These are phyloP conservation scores for Drosophila nr. fundita DNA, from an alignment of 2,888 invertebrate genomes.

Conservation along the genomic window DNA sequence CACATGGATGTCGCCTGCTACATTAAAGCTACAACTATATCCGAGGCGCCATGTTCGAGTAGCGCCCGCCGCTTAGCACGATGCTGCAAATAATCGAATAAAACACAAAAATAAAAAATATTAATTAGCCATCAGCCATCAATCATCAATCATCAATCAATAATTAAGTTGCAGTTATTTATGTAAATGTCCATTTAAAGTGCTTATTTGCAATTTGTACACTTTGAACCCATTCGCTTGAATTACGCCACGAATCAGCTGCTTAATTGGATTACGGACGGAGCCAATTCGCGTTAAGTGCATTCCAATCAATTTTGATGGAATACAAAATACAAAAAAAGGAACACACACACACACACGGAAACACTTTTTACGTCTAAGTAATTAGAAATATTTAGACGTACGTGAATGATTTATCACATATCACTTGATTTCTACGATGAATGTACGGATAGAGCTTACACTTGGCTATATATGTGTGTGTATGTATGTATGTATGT, in stretches of 20 bases:
- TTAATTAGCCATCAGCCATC: conserved; percentile 6
- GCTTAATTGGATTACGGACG: conserved; percentile 67
- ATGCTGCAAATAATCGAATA: conserved; percentile 76
- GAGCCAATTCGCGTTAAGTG: conserved; percentile 36
- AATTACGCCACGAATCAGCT: conserved; percentile 6
- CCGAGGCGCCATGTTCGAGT: conserved; percentile 85
- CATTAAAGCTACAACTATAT: conserved; percentile 85
- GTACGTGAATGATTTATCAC: not conserved
- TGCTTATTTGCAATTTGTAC: not conserved
- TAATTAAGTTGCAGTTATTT: not conserved
- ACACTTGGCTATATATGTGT: not conserved
- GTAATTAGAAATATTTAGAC: not conserved
- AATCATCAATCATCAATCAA: not conserved
- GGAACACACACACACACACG: not conserved
- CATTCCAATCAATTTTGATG: conserved; percentile 58
- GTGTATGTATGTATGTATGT: not conserved
- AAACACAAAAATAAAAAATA: not conserved
- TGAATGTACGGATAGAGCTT: not conserved
- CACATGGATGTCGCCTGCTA: conserved; percentile 86
- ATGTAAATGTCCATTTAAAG: not conserved
- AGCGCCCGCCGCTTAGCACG: conserved; percentile 85
- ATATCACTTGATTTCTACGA: not conserved
- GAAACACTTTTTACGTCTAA: not conserved
- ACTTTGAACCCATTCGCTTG: conserved; percentile 49
- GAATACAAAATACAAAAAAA: conserved; percentile 10